Base-by-base conservation (phyloP, 2,888 invertebrate genomes). In the Bugula neritina region DNA sequence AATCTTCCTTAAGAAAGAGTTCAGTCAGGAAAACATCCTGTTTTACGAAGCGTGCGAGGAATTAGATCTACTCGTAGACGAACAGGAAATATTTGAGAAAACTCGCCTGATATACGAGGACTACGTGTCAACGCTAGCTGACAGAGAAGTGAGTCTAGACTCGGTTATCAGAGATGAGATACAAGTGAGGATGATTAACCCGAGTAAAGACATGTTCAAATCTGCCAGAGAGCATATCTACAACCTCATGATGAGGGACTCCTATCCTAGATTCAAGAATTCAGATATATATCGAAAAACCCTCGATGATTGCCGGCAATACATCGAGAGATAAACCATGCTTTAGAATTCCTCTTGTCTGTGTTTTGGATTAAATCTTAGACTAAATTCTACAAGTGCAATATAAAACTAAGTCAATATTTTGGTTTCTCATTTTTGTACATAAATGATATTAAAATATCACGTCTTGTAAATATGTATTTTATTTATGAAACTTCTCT, bases 1-100 rank as follows among this genome's bases (percentile, higher is more conserved):
- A 63, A 29, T 13, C 3, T 63, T 63, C n/a, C 63, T 63, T 1
- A 63, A 63, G n/a, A 63, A 29, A 5, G 63, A 63, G n/a, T 63
- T 27, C 31, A 63, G 63, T n/a, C 63, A 63, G 31, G 63, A 63
- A n/a, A 63, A 63, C 27, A 63, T 63, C 21, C n/a, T 63, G 34
- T 63, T 63, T 63, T 63, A 63, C 29, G 63, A 63, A 63, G 63
- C 63, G 1, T 63, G 63, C 31, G 63, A 63, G 31, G 27, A 63
- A 31, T 31, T 63, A 5, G 29, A 29, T 13, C 31, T 23, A 63
- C 29, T 63, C 5, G 27, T 13, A 63, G 63, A 63, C 29, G 63
- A 63, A 10, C 25, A 63, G 3, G 63, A 63, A 63, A 63, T 63
- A 23, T 63, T 63, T 63, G 63, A 63, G 13, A 63, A 63, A 63